Evolutionary conservation across 2,797 vertebrate genomes (phyloP).

Genomic region (Aldrovandia affinis): DNA sequence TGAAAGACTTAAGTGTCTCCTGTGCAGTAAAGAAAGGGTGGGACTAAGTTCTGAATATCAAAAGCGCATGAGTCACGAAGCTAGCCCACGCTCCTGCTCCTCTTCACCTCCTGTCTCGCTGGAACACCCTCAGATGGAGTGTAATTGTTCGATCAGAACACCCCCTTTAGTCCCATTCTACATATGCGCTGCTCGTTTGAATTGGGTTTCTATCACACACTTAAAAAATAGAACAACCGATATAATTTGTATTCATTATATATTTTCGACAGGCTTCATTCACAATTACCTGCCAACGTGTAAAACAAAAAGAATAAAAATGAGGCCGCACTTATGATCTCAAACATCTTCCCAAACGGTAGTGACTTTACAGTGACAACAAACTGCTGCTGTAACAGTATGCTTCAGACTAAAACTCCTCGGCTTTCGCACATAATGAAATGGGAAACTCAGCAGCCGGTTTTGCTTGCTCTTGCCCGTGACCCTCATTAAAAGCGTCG

Average conservation of each 20-base stretch:
- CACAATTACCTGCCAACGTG: background rate
- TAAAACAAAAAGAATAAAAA: background rate
- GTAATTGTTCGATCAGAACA: background rate
- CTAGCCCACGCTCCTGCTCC: conserved; percentile 2
- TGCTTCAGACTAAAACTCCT: background rate
- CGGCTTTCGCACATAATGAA: background rate
- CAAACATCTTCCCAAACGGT: background rate
- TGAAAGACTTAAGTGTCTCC: background rate
- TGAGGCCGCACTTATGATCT: background rate
- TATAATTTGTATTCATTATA: background rate
- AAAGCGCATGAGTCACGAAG: background rate
- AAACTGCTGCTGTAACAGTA: background rate
- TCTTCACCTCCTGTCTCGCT: background rate
- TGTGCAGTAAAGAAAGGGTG: background rate
- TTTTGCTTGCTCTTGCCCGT: background rate
- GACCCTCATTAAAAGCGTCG: background rate
- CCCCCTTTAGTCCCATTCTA: background rate
- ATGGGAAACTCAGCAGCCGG: background rate
- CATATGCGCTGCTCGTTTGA: background rate
- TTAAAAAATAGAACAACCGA: background rate
- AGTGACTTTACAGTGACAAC: background rate
- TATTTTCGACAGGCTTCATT: background rate
- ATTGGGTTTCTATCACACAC: background rate
- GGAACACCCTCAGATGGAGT: background rate
- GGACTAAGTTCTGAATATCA: conserved; percentile 1